Evolutionary conservation across 2,113 vertebrate genomes (phyloP).

Genomic region (Oncorhynchus kisutch): DNA sequence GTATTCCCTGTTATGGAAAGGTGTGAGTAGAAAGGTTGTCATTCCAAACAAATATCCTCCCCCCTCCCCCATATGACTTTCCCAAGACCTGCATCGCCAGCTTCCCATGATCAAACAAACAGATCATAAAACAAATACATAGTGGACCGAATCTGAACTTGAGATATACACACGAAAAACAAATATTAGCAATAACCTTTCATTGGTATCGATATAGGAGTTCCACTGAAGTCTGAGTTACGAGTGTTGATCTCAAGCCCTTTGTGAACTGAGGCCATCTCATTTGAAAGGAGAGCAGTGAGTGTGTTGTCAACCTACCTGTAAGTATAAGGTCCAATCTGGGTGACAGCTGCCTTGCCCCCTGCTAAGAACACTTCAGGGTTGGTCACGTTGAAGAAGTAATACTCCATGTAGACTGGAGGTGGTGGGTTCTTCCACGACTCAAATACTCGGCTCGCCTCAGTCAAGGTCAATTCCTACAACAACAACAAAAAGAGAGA

Average conservation of each 20-base stretch:
- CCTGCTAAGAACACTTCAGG: conserved; percentile 85
- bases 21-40: background rate
- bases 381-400: conserved; percentile 94
- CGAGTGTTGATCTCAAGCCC: too few species aligned
- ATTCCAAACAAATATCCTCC: conserved; percentile 28
- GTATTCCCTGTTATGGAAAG: conserved; percentile 79
- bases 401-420: conserved; percentile 93
- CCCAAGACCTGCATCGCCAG: background rate
- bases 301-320: conserved; percentile 69
- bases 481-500: background rate
- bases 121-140: background rate
- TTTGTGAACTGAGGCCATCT: background rate
- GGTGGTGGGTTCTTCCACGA: conserved; percentile 91
- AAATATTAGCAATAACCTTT: too few species aligned
- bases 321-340: conserved; percentile 94
- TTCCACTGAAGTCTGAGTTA: too few species aligned
- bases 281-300: background rate
- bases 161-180: too few species aligned
- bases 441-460: conserved; percentile 83
- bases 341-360: conserved; percentile 78
- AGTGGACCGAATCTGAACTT: background rate
- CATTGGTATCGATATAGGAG: too few species aligned
- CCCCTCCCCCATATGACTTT: background rate
- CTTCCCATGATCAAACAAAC: background rate
- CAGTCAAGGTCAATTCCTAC: conserved; percentile 84